Evolutionary conservation across 2,888 invertebrate genomes (phyloP).

Genomic region (Tribolium freemani): DNA sequence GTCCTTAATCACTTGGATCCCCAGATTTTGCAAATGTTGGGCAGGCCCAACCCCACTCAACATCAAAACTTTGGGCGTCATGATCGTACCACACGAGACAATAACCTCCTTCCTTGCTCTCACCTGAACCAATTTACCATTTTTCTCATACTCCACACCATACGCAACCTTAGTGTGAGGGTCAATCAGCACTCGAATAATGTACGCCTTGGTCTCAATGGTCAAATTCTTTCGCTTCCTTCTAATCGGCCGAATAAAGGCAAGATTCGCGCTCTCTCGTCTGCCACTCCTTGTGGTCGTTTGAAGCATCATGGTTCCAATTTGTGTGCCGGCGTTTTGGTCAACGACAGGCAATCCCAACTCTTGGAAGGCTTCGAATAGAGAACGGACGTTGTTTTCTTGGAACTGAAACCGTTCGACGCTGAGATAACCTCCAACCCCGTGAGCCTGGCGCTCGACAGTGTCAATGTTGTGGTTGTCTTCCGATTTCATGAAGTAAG

Average conservation of each 20-base stretch:
- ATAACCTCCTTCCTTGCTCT: constrained; percentile 75
- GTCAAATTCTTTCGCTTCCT: constrained; percentile 70
- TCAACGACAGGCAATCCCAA: constrained; percentile 74
- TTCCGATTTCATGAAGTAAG: constrained; percentile 80
- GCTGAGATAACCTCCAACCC: constrained; percentile 74
- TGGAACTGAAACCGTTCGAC: constrained; percentile 77
- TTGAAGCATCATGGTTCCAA: constrained; percentile 76
- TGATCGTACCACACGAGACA: constrained; percentile 73
- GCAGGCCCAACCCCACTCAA: constrained; percentile 77
- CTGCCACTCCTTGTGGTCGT: constrained; percentile 75
- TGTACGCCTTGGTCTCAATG: constrained; percentile 71
- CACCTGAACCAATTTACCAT: constrained; percentile 68
- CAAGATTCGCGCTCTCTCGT: constrained; percentile 75
- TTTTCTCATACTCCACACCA: constrained; percentile 70
- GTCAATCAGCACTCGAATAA: constrained; percentile 74
- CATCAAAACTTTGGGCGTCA: constrained; percentile 76
- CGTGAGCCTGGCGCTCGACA: constrained; percentile 72
- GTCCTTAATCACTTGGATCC: constrained; percentile 74
- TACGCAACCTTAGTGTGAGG: constrained; percentile 68
- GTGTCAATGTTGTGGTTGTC: constrained; percentile 72
- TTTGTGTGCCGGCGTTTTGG: constrained; percentile 72
- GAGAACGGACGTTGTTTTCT: constrained; percentile 72
- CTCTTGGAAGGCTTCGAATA: constrained; percentile 75
- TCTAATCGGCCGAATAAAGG: constrained; percentile 78
- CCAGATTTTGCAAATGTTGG: constrained; percentile 69